These are phyloP conservation scores for Dolichallabes microphthalmus DNA, from an alignment of 2,113 vertebrate species.

Conservation along the genomic window DNA sequence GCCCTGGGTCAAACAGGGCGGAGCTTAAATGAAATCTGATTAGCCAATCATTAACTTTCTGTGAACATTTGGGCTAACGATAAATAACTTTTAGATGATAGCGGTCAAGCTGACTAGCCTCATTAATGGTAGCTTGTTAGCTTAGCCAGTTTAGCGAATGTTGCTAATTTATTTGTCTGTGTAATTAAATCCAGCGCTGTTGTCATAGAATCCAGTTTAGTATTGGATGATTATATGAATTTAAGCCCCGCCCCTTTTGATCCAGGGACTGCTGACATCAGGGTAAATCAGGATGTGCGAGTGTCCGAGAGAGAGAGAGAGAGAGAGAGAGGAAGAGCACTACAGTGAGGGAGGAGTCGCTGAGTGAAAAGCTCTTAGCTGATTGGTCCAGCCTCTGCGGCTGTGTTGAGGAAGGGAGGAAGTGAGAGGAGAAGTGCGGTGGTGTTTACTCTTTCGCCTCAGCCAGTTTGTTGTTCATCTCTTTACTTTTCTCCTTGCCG, in stretches of 20 bases:
- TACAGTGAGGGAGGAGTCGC: conserved; percentile 51
- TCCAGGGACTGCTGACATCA: background rate
- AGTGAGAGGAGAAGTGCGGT: conserved; percentile 81
- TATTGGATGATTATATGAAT: background rate
- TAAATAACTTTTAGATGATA: background rate
- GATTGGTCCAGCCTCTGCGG: conserved; percentile 89
- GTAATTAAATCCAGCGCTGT: background rate
- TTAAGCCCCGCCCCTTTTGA: background rate
- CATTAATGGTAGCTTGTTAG: background rate
- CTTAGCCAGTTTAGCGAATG: background rate
- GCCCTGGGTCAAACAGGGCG: background rate
- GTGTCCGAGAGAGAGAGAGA: background rate
- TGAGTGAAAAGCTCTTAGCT: conserved; percentile 80
- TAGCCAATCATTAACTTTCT: background rate
- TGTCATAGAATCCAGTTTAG: background rate
- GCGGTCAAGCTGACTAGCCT: background rate
- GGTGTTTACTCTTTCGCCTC: conserved; percentile 99
- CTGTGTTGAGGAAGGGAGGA: conserved; percentile 57
- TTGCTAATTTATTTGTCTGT: background rate
- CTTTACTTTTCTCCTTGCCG: conserved; percentile 96
- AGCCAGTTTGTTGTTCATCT: conserved; percentile 99
- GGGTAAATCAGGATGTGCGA: background rate
- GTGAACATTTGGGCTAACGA: background rate
- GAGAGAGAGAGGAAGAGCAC: conserved; percentile 21
- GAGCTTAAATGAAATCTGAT: background rate